Evolutionary conservation across 2,113 vertebrate species (phyloP).

Genomic region (Genyomyrus donnyi): DNA sequence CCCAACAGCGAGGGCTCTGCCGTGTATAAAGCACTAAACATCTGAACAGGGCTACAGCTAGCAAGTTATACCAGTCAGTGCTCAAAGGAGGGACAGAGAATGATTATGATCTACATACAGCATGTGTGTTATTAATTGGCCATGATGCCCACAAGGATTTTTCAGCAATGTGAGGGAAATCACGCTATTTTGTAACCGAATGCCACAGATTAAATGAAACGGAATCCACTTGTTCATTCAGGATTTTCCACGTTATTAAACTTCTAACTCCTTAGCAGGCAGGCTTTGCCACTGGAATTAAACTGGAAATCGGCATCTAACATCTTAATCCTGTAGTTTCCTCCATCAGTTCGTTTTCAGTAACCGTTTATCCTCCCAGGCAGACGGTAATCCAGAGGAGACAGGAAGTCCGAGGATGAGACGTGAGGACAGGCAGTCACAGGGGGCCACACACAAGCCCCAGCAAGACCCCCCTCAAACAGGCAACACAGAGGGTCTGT

Average conservation of each 20-base stretch:
- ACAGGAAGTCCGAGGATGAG: background rate
- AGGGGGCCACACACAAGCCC: background rate
- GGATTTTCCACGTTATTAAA: background rate
- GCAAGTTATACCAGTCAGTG: background rate
- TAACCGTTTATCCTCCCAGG: background rate
- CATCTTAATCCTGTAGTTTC: background rate
- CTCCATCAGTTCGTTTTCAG: background rate
- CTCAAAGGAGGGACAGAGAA: background rate
- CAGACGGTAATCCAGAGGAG: background rate
- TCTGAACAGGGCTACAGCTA: background rate
- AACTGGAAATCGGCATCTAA: background rate
- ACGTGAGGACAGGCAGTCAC: background rate
- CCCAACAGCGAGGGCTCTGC: background rate
- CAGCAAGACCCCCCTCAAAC: background rate
- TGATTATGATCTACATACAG: background rate
- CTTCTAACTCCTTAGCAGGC: background rate
- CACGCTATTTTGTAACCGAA: background rate
- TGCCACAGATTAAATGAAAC: background rate
- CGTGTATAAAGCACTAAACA: background rate
- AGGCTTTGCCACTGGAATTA: background rate
- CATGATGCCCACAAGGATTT: background rate
- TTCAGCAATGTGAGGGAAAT: background rate
- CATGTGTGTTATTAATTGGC: background rate
- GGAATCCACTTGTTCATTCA: background rate
- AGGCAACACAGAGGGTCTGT: background rate